Base-by-base conservation (phyloP, 2,797 vertebrate species). In the Garrulus glandarius region DNA sequence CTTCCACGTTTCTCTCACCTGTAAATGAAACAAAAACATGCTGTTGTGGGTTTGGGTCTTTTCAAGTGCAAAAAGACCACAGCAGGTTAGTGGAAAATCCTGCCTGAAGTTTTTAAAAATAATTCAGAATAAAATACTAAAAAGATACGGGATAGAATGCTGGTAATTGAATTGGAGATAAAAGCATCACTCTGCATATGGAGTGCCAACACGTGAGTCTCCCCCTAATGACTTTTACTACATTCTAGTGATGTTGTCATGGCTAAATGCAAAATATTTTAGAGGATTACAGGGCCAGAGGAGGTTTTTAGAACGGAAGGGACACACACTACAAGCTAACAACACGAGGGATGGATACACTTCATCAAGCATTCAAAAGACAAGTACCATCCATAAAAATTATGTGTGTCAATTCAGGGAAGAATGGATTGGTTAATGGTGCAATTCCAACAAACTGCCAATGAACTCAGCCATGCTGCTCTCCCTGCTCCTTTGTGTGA, bases 1-100 rank as follows among this genome's bases (percentile, higher is more conserved):
- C 27, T 26, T 50, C 56, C 83, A 95, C 65, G 4, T 78, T 57
- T 30, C 0, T 89, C 87, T 91, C 86, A 84, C 96, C 97, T 97
- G 70, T 77, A 84, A 92, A 81, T 19, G 63, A 84, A 85, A 88
- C 34, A 94, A 60, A 89, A 70, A 30, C 39, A 64, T 9, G 21
- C 3, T 0, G 0, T 9, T 34, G 21, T 30, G 56, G n/a, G 8
- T 6, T 63, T 76, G 13, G 30, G 16, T 14, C 46, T 39, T 80
- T 75, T 50, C 6, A 85, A 72, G 39, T 15, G 44, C 44, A 59
- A 53, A 61, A 82, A 68, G 20, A 15, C 26, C 57, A n/a, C 5
- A 37, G n/a, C 1, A 4, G 15, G 15, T 61, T 69, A 78, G 74
- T 39, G 53, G 64, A 86, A 81, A 90, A 77, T 43, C 26, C 61